Percentiles rank a stretch among this genome's conserved stretches.
phyloP scores from a whole-genome alignment of 2,113 vertebrate genomes.

The Myotis davidii region DNA sequence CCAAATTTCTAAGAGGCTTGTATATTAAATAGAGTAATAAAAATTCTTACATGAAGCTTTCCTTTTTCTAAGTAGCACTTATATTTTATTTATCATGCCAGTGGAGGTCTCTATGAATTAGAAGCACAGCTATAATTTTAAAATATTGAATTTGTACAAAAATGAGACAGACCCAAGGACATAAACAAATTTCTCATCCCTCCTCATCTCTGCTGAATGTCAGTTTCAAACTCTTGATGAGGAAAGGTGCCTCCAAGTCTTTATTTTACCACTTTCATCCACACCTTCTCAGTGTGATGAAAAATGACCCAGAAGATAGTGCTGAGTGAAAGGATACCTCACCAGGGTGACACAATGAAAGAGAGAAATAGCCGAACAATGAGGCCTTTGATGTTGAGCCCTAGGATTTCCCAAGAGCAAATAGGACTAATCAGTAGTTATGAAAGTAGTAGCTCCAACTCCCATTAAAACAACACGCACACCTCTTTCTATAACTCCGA shows the following conservation, averaged over 20 bases:
- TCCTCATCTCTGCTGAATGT: background rate
- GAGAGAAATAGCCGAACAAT: constrained; percentile 33
- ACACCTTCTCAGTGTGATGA: background rate
- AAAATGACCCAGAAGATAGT: constrained; percentile 20
- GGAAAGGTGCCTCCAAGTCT: background rate
- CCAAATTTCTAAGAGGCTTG: background rate
- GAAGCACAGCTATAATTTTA: background rate
- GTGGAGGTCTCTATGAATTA: background rate
- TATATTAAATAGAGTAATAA: background rate
- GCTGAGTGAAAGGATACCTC: constrained; percentile 63
- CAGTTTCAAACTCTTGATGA: background rate
- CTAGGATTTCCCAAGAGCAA: constrained; percentile 8
- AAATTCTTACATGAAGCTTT: background rate
- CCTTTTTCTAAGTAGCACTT: background rate
- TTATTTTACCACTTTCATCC: background rate
- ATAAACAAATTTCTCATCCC: background rate
- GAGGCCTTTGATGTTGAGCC: constrained; percentile 37
- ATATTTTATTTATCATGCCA: background rate
- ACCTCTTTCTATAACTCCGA: background rate
- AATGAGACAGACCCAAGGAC: background rate
- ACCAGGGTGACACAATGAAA: constrained; percentile 4
- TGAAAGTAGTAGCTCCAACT: background rate
- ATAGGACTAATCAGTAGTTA: background rate
- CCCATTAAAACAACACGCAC: constrained; percentile 24
- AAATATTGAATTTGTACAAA: background rate